phyloP scores from a whole-genome alignment of 2,888 invertebrate genomes.

The Sclerodermus sp. region DNA sequence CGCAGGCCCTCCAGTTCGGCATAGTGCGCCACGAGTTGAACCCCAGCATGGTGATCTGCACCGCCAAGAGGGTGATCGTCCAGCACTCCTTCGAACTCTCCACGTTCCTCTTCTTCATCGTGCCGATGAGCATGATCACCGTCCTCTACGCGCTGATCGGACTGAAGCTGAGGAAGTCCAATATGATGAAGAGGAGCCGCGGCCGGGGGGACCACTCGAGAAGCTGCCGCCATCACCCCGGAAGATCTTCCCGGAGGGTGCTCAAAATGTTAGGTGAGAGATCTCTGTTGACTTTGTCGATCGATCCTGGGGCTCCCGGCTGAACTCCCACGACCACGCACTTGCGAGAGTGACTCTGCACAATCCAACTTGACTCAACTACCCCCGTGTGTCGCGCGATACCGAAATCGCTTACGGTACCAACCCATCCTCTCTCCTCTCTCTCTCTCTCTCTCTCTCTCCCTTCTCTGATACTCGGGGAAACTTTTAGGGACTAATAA shows the following conservation, averaged over 20 bases:
- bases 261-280: slow-evolving; percentile 77
- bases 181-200: slow-evolving; percentile 50
- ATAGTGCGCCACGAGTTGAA: slow-evolving; percentile 56
- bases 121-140: slow-evolving; percentile 66
- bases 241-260: slow-evolving; percentile 69
- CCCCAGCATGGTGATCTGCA: slow-evolving; percentile 58
- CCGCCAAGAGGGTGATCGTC: slow-evolving; percentile 57
- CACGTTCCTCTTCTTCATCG: slow-evolving; percentile 66
- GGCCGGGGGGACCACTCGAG: slow-evolving; percentile 15
- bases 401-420: too few species aligned
- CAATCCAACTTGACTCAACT: too few species aligned
- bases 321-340: too few species aligned
- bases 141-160: slow-evolving; percentile 63
- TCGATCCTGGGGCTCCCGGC: too few species aligned
- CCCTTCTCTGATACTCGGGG: too few species aligned
- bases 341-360: too few species aligned
- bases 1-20: slow-evolving; percentile 66
- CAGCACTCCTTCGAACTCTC: slow-evolving; percentile 64
- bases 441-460: too few species aligned
- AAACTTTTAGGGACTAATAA: too few species aligned
- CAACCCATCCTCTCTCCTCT: too few species aligned
- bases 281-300: too few species aligned
- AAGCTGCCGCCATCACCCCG: slow-evolving; percentile 39
- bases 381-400: too few species aligned
- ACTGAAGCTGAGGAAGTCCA: slow-evolving; percentile 60